Evolutionary conservation across 2,797 vertebrate genomes (phyloP), one percentile per base, ranked within the genome.

Genomic region (Lophura swinhoii): DNA sequence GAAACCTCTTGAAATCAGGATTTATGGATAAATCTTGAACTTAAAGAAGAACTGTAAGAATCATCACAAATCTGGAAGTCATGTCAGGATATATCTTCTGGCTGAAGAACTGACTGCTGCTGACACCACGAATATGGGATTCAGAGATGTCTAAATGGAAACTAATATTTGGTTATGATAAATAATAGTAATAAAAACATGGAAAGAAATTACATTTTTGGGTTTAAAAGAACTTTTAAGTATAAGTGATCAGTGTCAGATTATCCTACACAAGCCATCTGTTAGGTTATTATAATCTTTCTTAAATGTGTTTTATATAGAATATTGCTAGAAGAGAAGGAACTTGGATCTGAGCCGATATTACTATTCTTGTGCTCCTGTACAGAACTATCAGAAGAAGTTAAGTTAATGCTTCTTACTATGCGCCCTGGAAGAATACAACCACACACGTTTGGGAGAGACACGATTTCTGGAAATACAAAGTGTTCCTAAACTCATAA

Each of bases 221-320:
- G 69, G 85, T 86, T 95, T 96, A 56, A 91, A 94, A 59, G 39
- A 91, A 91, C 79, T 51, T 96, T 92, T 85, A 91, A 93, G 55
- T 75, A 55, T 62, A 95, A 96, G 72, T 2, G 6, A 77, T 90
- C 79, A 84, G 82, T 89, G 63, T 94, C 87, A 92, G 82, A 94
- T 93, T 89, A 96, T 94, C 91, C 92, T 93, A 94, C 91, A 94
- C 73, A 92, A 92, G 87, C 92, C 92, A 96, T 96, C 96, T 96
- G 96, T 89, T 91, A 88, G 67, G 76, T 85, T 94, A 94, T 90
- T 89, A 93, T 88, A 96, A 59, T 90, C 23, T 87, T 84, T 74
- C 59, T 79, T 64, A 56, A 91, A 90, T 90, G 55, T 84, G 78
- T 80, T 94, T 90, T 91, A 75, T 51, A 78, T 44, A 86, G 78